A percentile compares a stretch with the other conserved stretches of the same genome.
phyloP scores from a whole-genome alignment of 2,113 vertebrate genomes.

The Sylvietta virens region DNA sequence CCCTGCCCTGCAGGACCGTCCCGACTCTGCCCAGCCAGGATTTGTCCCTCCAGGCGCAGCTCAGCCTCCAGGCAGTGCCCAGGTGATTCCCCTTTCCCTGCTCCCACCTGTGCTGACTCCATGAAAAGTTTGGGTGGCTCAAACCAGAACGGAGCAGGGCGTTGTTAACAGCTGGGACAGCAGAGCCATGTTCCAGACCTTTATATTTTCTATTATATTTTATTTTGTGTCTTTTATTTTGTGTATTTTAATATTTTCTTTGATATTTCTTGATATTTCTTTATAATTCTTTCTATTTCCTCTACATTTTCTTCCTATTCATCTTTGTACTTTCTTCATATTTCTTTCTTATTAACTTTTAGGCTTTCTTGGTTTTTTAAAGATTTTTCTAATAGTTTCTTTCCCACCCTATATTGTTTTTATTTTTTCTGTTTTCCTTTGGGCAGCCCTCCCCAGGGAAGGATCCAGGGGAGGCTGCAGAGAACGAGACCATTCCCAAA shows the following conservation, averaged over 20 bases:
- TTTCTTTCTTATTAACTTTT: neutral
- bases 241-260: neutral
- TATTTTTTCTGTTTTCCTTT: neutral
- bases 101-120: too few species aligned
- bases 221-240: neutral
- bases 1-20: too few species aligned
- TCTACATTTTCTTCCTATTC: neutral
- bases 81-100: neutral
- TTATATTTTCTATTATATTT: neutral
- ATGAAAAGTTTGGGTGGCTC: neutral
- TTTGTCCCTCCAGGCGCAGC: neutral
- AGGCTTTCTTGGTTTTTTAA: neutral
- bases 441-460: neutral
- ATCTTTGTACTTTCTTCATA: neutral
- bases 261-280: neutral
- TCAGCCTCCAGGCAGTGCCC: neutral
- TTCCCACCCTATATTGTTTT: rapidly evolving
- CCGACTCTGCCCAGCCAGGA: rapidly evolving
- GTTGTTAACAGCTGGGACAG: too few species aligned
- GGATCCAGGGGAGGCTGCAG: rapidly evolving
- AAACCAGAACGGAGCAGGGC: neutral
- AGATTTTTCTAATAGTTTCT: too few species aligned
- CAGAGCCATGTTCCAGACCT: neutral
- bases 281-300: neutral
- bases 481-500: rapidly evolving